A percentile compares a stretch with the other conserved stretches of the same genome.
Evolutionary conservation across 2,113 vertebrate genomes (phyloP).

Genomic region (Empidonax traillii): DNA sequence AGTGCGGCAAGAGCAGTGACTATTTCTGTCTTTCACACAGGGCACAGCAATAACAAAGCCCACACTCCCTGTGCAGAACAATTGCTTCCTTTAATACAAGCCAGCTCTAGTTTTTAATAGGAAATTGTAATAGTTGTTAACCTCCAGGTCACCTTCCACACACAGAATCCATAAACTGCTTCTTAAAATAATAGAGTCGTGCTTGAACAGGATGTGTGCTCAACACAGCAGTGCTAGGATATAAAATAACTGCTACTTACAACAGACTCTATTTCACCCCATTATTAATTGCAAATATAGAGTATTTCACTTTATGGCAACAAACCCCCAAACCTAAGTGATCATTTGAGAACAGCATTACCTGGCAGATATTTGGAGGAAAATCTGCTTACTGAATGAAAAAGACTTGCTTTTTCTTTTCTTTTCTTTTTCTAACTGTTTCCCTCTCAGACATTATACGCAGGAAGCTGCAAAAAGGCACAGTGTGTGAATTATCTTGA

Average conservation of each 20-base stretch:
- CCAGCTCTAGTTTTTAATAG: not conserved
- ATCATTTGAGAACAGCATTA: not conserved
- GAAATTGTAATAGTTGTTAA: slow-evolving; percentile 22
- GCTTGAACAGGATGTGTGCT: not conserved
- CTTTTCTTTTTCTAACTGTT: not conserved
- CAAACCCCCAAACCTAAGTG: not conserved
- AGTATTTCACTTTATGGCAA: not conserved
- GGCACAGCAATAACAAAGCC: not conserved
- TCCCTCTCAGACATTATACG: not conserved
- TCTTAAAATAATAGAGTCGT: not conserved
- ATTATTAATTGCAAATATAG: not conserved
- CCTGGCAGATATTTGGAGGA: not conserved
- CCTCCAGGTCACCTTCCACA: not conserved
- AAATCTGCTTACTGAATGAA: not conserved
- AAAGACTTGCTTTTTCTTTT: not conserved
- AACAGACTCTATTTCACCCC: not conserved
- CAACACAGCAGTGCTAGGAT: not conserved
- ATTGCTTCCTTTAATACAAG: slow-evolving; percentile 5
- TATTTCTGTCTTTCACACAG: not conserved
- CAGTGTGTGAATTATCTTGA: slow-evolving; percentile 47
- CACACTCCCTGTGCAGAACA: not conserved
- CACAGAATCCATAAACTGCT: not conserved
- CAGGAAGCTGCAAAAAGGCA: slow-evolving; percentile 10
- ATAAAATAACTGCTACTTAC: not conserved
- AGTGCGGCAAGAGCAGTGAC: not conserved